Evolutionary conservation across 2,797 vertebrate genomes (phyloP).

Genomic region (Molossus molossus): DNA sequence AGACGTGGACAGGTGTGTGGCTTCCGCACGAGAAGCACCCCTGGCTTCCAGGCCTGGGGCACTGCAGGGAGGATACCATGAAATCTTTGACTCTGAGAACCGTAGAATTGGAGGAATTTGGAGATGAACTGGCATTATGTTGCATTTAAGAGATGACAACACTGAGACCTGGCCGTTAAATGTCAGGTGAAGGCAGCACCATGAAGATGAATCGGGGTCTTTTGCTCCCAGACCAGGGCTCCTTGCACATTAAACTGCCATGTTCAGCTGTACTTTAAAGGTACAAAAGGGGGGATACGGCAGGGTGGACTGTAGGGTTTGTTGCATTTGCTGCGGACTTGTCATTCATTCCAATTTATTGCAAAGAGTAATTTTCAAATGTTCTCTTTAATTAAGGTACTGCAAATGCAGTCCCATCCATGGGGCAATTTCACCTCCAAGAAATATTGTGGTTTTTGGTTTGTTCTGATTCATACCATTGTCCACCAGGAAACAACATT

Average conservation of each 20-base stretch:
- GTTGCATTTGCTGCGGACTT: not conserved
- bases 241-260: not conserved
- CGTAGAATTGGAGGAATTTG: not conserved
- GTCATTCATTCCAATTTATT: not conserved
- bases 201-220: not conserved
- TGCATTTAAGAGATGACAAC: not conserved
- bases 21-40: not conserved
- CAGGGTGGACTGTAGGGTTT: no score
- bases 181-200: not conserved
- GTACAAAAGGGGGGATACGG: accelerated
- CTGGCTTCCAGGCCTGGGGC: not conserved
- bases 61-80: not conserved
- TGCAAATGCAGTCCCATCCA: not conserved
- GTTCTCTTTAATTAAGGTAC: not conserved
- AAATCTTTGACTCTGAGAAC: not conserved
- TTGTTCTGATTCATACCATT: not conserved
- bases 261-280: not conserved
- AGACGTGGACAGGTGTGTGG: not conserved
- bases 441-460: not conserved
- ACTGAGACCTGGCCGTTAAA: not conserved
- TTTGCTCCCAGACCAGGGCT: not conserved
- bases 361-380: not conserved
- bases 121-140: not conserved
- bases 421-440: conserved; percentile 6
- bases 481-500: not conserved